Evolutionary conservation across 2,113 vertebrate species (phyloP), one percentile per base, ranked within the genome.

Genomic region (Nycticorax nycticorax): DNA sequence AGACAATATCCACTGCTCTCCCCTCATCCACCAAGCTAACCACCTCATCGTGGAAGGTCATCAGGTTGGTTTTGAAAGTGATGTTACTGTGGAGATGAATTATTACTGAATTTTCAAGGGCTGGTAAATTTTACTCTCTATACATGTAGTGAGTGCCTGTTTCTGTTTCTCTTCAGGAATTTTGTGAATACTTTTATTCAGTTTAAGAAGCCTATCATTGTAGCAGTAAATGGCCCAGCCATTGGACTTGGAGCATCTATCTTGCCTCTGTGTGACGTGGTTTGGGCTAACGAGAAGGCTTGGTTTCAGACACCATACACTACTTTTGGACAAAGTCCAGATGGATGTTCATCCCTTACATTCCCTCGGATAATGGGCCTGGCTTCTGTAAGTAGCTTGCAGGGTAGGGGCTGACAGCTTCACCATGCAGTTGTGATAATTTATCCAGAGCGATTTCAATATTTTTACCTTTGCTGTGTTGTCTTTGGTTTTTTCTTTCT

Each of bases 221-320:
- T 99, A 68, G 99, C 99, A 43, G 99, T 99, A 62, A 99, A 99
- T 35, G 99, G 99, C 68, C 99, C 99, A 10, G 99, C 99, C 47
- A 98, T 99, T 63, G 99, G 99, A 63, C 99, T 99, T 7, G 99
- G 99, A 48, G 99, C 99, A 5, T 99, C 99, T 88, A 98, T 99
- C 96, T 96, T 99, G 97, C 99, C 99, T 32, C 98, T 99, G 30
- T 99, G 99, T 86, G 99, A 99, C 39, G 99, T 99, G 79, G 99
- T 99, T 50, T 99, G 99, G 99, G 99, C 99, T 95, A 99, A 99
- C 78, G 99, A 99, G 97, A 99, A 99, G 96, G 99, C 99, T 39
- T 99, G 99, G 99, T 99, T 99, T 98, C 99, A 99, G 95, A 99
- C 99, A 37, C 99, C 99, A 10, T 99, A 99, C 96, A 98, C 98